phyloP scores from a whole-genome alignment of 2,113 vertebrate genomes.

The Corythaixoides concolor region DNA sequence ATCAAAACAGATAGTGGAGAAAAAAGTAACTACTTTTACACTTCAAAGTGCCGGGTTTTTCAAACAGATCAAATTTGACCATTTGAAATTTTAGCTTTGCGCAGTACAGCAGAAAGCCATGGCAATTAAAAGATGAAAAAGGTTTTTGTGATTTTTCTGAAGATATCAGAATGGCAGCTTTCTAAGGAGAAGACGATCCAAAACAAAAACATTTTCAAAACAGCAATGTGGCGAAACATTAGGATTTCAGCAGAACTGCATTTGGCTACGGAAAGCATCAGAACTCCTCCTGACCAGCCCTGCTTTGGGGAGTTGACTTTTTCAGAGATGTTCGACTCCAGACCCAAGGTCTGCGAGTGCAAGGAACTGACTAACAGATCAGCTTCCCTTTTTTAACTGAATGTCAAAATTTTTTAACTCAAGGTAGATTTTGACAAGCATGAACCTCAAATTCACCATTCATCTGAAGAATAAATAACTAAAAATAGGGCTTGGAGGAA shows the following conservation, averaged over 20 bases:
- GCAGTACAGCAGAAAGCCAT: not conserved
- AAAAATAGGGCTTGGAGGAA: not conserved
- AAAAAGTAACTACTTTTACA: not conserved
- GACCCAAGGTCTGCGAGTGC: not conserved
- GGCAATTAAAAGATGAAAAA: constrained; percentile 44
- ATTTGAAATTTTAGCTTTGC: not conserved
- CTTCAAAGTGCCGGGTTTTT: not conserved
- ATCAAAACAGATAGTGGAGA: constrained; percentile 17
- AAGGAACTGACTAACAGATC: not conserved
- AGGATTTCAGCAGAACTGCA: not conserved
- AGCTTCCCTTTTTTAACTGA: not conserved
- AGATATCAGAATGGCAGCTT: not conserved
- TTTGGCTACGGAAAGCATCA: not conserved
- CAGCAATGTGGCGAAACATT: not conserved
- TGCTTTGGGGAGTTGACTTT: not conserved
- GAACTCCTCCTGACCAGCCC: not conserved
- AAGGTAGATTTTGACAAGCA: not conserved
- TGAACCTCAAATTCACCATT: not conserved
- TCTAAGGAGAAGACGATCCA: not conserved
- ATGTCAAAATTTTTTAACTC: not conserved
- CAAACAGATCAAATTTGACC: not conserved
- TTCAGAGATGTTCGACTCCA: not conserved
- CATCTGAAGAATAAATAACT: not conserved
- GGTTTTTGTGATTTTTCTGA: not conserved
- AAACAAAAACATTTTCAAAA: not conserved